These are phyloP conservation scores for Mesorhabditis spiculigera DNA, from an alignment of 2,888 invertebrate genomes.

Conservation along the genomic window DNA sequence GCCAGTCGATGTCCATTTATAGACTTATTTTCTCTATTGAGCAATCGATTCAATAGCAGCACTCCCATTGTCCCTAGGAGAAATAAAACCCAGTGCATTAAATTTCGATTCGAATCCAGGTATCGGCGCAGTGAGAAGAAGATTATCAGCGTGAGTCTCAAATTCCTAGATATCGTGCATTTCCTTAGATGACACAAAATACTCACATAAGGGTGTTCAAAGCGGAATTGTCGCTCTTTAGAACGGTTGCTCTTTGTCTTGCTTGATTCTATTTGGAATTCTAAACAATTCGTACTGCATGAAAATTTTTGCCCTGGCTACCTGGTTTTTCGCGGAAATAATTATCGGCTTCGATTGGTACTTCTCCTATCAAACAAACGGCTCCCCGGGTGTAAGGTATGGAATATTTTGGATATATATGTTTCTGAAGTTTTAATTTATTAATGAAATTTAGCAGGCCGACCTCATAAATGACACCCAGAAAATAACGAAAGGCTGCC, in stretches of 20 bases:
- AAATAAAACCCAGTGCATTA: background rate
- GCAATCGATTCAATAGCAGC: no score
- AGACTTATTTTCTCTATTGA: no score
- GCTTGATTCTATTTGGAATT: background rate
- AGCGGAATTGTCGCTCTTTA: background rate
- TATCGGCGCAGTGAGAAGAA: background rate
- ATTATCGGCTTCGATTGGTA: background rate
- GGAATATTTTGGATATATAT: background rate
- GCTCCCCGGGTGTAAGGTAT: background rate
- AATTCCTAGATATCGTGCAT: background rate
- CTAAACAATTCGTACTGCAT: background rate
- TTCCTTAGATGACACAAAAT: background rate
- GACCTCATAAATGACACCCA: background rate
- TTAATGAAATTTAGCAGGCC: background rate
- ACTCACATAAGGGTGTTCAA: background rate
- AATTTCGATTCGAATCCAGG: background rate
- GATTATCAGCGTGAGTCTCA: no score
- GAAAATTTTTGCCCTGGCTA: background rate
- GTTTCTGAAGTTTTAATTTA: background rate
- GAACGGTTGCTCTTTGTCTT: background rate
- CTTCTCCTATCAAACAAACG: conserved; percentile 1
- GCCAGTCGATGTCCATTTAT: no score
- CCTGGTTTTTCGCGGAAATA: background rate
- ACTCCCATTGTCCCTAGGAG: background rate
- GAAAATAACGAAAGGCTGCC: background rate